Percentiles rank a stretch among this genome's conserved stretches.
Evolutionary conservation across 2,113 vertebrate genomes (phyloP).

Genomic region (Typhlomys cinereus): DNA sequence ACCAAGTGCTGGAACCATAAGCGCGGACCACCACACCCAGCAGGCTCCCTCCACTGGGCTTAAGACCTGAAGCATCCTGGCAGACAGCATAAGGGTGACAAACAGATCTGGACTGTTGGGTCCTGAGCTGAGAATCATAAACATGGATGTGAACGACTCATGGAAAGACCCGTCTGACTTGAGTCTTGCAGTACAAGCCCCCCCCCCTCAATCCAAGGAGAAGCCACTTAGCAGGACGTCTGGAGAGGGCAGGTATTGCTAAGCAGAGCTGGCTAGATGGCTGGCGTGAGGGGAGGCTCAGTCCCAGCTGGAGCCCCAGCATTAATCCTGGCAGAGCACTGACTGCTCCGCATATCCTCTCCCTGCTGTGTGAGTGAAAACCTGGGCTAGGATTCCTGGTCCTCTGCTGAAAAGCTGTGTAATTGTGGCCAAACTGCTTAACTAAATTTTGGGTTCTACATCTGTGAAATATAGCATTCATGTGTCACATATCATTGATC

Average conservation of each 20-base stretch:
- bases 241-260: not conserved
- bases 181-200: too few relatives aligned
- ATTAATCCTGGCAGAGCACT: not conserved
- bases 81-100: not conserved
- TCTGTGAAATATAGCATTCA: not conserved
- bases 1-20: not conserved
- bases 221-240: not conserved
- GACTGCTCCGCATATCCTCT: not conserved
- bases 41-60: not conserved
- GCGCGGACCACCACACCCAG: not conserved
- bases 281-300: not conserved
- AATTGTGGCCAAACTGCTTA: not conserved
- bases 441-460: not conserved
- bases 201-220: not conserved
- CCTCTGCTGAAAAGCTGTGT: not conserved
- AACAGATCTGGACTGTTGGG: not conserved
- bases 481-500: not conserved
- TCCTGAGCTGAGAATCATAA: not conserved
- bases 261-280: not conserved
- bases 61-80: not conserved
- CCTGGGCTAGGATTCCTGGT: not conserved
- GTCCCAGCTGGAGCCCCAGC: not conserved
- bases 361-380: not conserved
- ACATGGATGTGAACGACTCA: too few relatives aligned
- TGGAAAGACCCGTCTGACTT: too few relatives aligned